A percentile compares a stretch with the other conserved stretches of the same genome.
Evolutionary conservation across 1,140 invertebrate species (phyloP).

Genomic region (Halictus rubicundus): DNA sequence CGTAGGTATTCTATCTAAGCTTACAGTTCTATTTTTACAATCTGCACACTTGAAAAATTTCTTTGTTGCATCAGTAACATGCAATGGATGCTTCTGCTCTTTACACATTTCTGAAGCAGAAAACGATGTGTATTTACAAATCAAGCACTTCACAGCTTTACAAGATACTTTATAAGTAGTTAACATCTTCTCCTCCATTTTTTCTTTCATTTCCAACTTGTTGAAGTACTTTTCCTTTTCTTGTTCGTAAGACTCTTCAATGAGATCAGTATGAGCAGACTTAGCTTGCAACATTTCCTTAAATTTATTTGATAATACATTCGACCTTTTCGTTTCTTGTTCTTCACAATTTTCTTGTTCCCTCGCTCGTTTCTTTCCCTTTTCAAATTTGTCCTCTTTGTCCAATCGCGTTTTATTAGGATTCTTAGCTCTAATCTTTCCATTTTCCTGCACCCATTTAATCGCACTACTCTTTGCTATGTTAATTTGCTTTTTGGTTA

Average conservation of each 20-base stretch:
- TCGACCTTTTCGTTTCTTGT: constrained; percentile 77
- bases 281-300: constrained; percentile 89
- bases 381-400: constrained; percentile 81
- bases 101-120: constrained; percentile 92
- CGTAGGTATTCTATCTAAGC: constrained; percentile 88
- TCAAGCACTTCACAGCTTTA: constrained; percentile 93
- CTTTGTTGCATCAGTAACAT: constrained; percentile 89
- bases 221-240: constrained; percentile 93
- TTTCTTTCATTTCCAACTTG: constrained; percentile 93
- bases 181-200: constrained; percentile 95
- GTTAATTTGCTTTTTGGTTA: constrained; percentile 81
- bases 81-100: constrained; percentile 88
- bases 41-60: constrained; percentile 94
- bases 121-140: constrained; percentile 94
- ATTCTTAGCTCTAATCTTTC: constrained; percentile 84
- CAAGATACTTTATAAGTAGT: constrained; percentile 90
- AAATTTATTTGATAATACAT: constrained; percentile 85
- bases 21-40: constrained; percentile 91
- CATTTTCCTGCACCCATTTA: constrained; percentile 84
- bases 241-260: constrained; percentile 87
- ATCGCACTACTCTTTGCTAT: constrained; percentile 86
- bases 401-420: constrained; percentile 84
- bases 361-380: constrained; percentile 78
- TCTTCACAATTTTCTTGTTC: constrained; percentile 78
- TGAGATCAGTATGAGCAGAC: constrained; percentile 88